These are phyloP conservation scores for Halcyon leucocephala DNA, from an alignment of 2,797 vertebrate species.

Conservation along the genomic window DNA sequence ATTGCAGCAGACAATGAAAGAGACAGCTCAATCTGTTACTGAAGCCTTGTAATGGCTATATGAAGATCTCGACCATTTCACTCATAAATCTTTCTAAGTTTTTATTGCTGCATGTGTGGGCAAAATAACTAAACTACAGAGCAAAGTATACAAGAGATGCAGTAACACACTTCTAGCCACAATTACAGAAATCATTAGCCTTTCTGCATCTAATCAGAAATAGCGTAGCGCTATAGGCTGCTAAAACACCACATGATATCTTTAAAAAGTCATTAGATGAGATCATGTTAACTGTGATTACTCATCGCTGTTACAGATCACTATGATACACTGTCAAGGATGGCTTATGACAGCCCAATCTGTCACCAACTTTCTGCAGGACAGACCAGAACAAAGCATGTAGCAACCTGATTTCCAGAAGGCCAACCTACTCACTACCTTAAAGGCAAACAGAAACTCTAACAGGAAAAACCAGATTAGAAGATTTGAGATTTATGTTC, in stretches of 20 bases:
- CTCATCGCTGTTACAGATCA: neutral
- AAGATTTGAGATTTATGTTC: neutral
- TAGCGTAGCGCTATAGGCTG: neutral
- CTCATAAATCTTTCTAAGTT: conserved; percentile 27
- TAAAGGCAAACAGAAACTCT: neutral
- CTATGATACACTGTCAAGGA: neutral
- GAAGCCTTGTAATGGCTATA: conserved; percentile 29
- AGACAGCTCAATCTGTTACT: conserved; percentile 66
- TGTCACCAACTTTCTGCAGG: conserved; percentile 3
- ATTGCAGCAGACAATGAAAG: conserved; percentile 44
- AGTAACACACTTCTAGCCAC: neutral
- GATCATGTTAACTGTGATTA: neutral
- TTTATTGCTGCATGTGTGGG: neutral
- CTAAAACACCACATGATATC: neutral
- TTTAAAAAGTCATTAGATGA: neutral
- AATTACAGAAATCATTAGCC: neutral
- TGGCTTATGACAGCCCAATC: no score
- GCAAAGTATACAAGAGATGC: neutral
- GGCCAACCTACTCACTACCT: neutral
- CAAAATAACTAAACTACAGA: conserved; percentile 37
- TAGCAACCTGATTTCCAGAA: neutral
- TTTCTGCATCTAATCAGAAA: neutral
- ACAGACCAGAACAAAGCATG: neutral
- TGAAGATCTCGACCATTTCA: conserved; percentile 28
- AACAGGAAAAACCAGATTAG: neutral